These are phyloP conservation scores for Scaptomyza hsui DNA, from an alignment of 1,140 invertebrate genomes.

Conservation along the genomic window DNA sequence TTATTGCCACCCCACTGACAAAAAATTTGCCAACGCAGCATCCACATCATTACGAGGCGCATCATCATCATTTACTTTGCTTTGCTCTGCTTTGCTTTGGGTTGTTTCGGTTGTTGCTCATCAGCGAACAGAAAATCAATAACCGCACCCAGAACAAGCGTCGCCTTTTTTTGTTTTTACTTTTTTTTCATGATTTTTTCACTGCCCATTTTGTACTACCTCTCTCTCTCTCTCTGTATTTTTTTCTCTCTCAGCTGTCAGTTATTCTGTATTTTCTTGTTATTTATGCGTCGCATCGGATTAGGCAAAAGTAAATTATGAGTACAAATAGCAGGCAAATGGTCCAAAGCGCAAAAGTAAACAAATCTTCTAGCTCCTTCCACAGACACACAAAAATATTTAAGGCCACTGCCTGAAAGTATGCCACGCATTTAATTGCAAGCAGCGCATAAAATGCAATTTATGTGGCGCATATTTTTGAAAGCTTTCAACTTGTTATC, in stretches of 20 bases:
- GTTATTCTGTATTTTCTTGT: slow-evolving; percentile 5
- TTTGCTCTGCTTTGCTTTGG: slow-evolving; percentile 25
- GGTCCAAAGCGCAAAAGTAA: slow-evolving; percentile 17
- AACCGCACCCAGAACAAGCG: slow-evolving; percentile 63
- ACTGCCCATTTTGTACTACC: slow-evolving; percentile 28
- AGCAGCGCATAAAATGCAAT: slow-evolving; percentile 38
- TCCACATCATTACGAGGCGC: slow-evolving; percentile 33
- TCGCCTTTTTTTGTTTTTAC: slow-evolving; percentile 41
- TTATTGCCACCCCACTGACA: slow-evolving; percentile 11
- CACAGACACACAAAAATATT: neutral
- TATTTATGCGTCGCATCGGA: slow-evolving; percentile 35
- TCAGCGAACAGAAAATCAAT: slow-evolving; percentile 73
- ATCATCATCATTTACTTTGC: slow-evolving; percentile 26
- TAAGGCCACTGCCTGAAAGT: slow-evolving; percentile 28
- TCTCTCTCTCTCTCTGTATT: slow-evolving; percentile 16
- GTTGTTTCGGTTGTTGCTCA: slow-evolving; percentile 47
- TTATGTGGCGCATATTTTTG: slow-evolving; percentile 29
- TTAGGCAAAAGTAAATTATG: slow-evolving; percentile 38
- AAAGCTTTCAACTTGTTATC: slow-evolving; percentile 25
- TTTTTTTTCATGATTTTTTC: slow-evolving; percentile 16
- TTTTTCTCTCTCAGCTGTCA: slow-evolving; percentile 11
- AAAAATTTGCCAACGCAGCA: slow-evolving; percentile 68
- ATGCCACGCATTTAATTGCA: slow-evolving; percentile 34
- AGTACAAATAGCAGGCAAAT: slow-evolving; percentile 32
- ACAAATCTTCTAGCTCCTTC: slow-evolving; percentile 19